Evolutionary conservation across 2,113 vertebrate species (phyloP), one percentile per base, ranked within the genome.

Genomic region (Alectura lathami): DNA sequence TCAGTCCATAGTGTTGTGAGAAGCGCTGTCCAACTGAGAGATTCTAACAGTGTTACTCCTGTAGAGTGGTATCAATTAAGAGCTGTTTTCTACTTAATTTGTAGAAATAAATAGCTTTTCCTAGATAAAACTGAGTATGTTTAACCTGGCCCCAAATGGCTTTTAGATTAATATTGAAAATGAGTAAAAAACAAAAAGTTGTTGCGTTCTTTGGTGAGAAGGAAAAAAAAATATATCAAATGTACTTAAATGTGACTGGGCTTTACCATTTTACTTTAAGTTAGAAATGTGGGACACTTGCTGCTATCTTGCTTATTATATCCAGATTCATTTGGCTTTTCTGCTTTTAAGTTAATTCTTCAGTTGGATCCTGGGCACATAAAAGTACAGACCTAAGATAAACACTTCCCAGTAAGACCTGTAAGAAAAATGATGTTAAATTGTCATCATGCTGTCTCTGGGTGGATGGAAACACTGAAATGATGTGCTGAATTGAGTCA

Each of bases 21-120:
- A 40, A 79, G 27, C 5, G 34, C 13, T 63, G 94, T 60, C 36
- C 48, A 69, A 3, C 13, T 59, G 23, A 66, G 20, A 1, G 7
- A 86, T 77, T 69, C 20, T 74, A 70, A 75, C 11, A n/a, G 27
- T 29, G 17, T 20, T 74, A 15, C 50, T 62, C 14, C 13, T 62
- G 54, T 78, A 84, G 30, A 81, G 36, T 69, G 21, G 7, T 78
- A 81, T 43, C 60, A 56, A 36, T 69, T 74, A 89, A 66, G 40
- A 77, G 9, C 17, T 77, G 26, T 81, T 92, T 89, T 69, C 45
- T 91, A 13, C 36, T 78, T 91, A 11, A 62, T 57, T 86, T 81
- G 8, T 30, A 34, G 18, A 23, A 67, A 83, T 86, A 72, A 64
- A 75, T 68, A 50, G 8, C 6, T 79, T 85, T 43, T 32, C 9